Evolutionary conservation across 2,797 vertebrate species (phyloP).

Genomic region (Distichodus sexfasciatus): DNA sequence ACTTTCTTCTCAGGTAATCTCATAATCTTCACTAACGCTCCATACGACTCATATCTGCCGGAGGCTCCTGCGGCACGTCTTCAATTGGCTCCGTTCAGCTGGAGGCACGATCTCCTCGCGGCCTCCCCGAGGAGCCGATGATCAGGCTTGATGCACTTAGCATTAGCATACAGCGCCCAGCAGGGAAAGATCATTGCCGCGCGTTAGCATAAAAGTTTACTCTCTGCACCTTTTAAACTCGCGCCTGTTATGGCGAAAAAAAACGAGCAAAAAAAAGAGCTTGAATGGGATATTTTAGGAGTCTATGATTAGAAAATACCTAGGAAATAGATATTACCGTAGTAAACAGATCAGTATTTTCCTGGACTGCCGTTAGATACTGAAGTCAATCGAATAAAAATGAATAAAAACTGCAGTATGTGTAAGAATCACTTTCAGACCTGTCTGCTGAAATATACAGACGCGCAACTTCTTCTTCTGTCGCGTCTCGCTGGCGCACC

Average conservation of each 20-base stretch:
- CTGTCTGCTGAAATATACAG: no score
- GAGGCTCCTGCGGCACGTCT: constrained; percentile 10
- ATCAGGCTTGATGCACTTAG: constrained; percentile 39
- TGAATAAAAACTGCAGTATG: no score
- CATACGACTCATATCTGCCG: constrained; percentile 7
- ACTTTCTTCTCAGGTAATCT: constrained; percentile 4
- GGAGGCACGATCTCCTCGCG: constrained; percentile 24
- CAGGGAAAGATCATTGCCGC: constrained; percentile 41
- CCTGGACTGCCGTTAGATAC: no score
- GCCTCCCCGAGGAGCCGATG: constrained; percentile 34
- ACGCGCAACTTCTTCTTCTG: no score
- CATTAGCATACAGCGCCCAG: constrained; percentile 29
- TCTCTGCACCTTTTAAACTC: not conserved
- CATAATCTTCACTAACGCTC: constrained; percentile 11
- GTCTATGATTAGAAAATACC: constrained; percentile 11
- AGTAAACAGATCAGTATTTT: no score
- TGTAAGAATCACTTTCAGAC: no score
- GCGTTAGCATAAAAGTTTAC: constrained; percentile 43
- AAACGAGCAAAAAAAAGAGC: no score
- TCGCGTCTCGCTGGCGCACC: no score
- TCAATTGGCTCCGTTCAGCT: constrained; percentile 21
- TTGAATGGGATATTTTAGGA: not conserved
- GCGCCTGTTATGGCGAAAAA: constrained; percentile 6
- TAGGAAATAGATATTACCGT: no score
- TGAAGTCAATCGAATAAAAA: constrained; percentile 2